phyloP scores from a whole-genome alignment of 2,888 invertebrate genomes.

The Drosophila quinaria region DNA sequence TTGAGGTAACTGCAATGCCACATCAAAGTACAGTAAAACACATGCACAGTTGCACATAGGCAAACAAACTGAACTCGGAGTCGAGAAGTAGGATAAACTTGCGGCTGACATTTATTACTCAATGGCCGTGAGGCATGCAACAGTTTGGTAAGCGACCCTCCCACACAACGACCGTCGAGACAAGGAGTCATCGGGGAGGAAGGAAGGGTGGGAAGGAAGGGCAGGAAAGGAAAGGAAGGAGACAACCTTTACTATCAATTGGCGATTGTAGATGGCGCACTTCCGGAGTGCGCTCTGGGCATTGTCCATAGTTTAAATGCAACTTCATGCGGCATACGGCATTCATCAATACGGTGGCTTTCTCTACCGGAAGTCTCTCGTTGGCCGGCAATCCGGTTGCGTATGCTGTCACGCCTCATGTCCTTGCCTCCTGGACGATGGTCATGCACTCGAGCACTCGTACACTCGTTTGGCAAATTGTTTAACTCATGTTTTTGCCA shows the following conservation, averaged over 20 bases:
- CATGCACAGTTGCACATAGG: slow-evolving; percentile 7
- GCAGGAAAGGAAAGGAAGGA: not conserved
- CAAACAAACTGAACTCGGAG: slow-evolving; percentile 5
- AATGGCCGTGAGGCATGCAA: slow-evolving; percentile 88
- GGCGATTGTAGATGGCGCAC: slow-evolving; percentile 90
- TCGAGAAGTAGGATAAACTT: slow-evolving; percentile 37
- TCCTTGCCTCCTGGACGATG: slow-evolving; percentile 89
- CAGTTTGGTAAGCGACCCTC: slow-evolving; percentile 88
- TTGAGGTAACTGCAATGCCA: slow-evolving; percentile 86
- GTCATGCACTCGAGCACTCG: slow-evolving; percentile 90
- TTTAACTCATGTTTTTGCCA: slow-evolving; percentile 87
- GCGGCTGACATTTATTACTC: slow-evolving; percentile 55
- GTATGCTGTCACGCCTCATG: slow-evolving; percentile 91
- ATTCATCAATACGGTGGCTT: slow-evolving; percentile 92
- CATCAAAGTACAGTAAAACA: slow-evolving; percentile 45
- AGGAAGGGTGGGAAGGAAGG: not conserved
- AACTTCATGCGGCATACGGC: slow-evolving; percentile 93
- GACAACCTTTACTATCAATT: slow-evolving; percentile 87
- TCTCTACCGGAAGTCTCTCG: slow-evolving; percentile 90
- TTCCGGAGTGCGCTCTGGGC: slow-evolving; percentile 91
- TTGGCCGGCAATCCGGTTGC: slow-evolving; percentile 91
- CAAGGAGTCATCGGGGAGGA: not conserved
- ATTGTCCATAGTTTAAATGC: slow-evolving; percentile 89
- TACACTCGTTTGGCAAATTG: slow-evolving; percentile 88
- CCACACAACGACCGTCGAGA: slow-evolving; percentile 88